These are phyloP conservation scores for Drosophila neoperkinsi DNA, from an alignment of 2,888 invertebrate species.

Conservation along the genomic window DNA sequence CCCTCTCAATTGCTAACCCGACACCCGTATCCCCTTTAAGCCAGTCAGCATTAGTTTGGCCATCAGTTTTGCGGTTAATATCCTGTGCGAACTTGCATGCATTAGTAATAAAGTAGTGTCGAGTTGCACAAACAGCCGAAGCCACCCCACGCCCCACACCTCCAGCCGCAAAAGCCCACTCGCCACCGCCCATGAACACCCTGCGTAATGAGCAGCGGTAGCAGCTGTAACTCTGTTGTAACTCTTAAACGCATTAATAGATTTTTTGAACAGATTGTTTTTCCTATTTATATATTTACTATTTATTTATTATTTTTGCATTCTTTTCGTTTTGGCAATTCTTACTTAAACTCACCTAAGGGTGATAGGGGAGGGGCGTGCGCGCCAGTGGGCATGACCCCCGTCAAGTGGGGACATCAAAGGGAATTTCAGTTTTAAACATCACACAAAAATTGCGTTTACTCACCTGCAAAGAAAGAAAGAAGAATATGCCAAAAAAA, in stretches of 20 bases:
- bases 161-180: neutral
- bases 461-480: conserved; percentile 71
- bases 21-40: neutral
- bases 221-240: conserved; percentile 16
- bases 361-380: neutral
- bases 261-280: conserved; percentile 48
- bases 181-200: conserved; percentile 20
- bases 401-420: conserved; percentile 51
- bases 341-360: conserved; percentile 47
- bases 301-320: neutral
- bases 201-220: conserved; percentile 44
- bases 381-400: no score
- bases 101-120: conserved; percentile 56
- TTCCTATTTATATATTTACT: conserved; percentile 23
- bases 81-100: conserved; percentile 64
- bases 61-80: conserved; percentile 64
- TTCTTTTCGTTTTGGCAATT: conserved; percentile 26
- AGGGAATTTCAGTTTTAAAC: conserved; percentile 61
- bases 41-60: conserved; percentile 24
- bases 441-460: conserved; percentile 66
- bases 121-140: neutral
- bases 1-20: no score
- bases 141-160: neutral
- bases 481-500: conserved; percentile 29
- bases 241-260: conserved; percentile 39